A percentile compares a stretch with the other conserved stretches of the same genome.
Conservation (phyloP, 1,140 invertebrate genomes). For the Trichomalopsis sarcophagae region DNA sequence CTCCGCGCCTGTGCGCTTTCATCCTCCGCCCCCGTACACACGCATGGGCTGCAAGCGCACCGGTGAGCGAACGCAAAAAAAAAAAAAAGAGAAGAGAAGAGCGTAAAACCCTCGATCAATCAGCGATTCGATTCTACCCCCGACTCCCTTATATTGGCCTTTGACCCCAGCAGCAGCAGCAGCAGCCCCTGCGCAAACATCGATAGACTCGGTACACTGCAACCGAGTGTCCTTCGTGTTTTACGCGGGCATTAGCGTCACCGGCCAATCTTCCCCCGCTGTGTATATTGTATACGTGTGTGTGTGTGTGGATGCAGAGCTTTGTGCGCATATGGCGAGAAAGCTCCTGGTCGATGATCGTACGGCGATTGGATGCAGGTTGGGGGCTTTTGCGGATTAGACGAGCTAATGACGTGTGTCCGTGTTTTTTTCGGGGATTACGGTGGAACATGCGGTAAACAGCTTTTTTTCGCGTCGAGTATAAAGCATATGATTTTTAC, state of each 20-base stretch:
- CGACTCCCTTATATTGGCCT: background rate
- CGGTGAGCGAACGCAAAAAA: background rate
- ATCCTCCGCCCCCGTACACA: background rate
- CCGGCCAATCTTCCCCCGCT: background rate
- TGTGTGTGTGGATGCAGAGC: no score
- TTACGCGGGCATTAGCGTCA: conserved; percentile 24
- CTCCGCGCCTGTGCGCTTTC: background rate
- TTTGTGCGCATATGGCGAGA: background rate
- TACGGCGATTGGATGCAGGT: background rate
- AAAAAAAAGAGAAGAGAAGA: background rate
- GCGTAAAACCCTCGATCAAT: conserved; percentile 26
- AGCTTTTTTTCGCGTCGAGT: no score
- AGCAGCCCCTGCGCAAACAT: conserved; percentile 34
- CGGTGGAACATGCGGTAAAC: no score
- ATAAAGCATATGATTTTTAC: background rate
- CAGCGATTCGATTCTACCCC: conserved; percentile 21
- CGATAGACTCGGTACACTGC: conserved; percentile 28
- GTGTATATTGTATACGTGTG: no score
- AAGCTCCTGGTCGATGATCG: background rate
- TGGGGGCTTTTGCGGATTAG: background rate
- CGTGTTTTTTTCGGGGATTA: background rate
- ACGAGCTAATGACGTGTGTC: background rate
- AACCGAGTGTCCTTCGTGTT: background rate
- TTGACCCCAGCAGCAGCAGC: background rate
- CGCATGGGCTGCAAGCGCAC: no score